These are phyloP conservation scores for Xiphias gladius DNA, from an alignment of 2,113 vertebrate genomes.

Conservation along the genomic window DNA sequence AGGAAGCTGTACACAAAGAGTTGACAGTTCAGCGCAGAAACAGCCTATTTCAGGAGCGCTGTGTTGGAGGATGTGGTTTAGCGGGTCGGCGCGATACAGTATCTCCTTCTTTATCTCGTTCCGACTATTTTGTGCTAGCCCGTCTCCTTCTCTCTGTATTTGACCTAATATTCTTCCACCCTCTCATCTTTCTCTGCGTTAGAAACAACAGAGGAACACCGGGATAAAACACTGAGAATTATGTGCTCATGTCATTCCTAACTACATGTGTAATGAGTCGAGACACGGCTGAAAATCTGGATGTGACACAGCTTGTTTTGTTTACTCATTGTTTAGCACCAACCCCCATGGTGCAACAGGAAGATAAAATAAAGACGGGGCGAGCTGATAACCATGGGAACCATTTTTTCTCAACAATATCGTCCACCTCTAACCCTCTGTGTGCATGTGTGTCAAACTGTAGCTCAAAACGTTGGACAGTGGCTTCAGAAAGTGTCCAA, in stretches of 20 bases:
- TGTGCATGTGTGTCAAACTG: background rate
- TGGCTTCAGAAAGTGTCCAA: background rate
- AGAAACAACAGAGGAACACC: background rate
- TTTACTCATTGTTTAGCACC: conserved; percentile 55
- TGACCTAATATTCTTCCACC: too few species aligned
- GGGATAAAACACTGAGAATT: too few species aligned
- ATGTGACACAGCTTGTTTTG: conserved; percentile 42
- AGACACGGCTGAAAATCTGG: conserved; percentile 18
- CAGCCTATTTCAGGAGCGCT: conserved; percentile 39
- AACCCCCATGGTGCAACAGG: conserved; percentile 40
- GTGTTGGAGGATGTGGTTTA: conserved; percentile 30
- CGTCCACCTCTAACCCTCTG: background rate
- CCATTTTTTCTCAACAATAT: conserved; percentile 3
- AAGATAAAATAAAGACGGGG: conserved; percentile 52
- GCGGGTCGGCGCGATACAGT: background rate
- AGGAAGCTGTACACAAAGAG: conserved; percentile 56
- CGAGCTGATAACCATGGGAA: conserved; percentile 58
- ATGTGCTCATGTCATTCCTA: background rate
- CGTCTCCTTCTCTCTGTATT: background rate
- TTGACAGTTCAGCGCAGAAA: conserved; percentile 22
- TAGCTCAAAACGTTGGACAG: background rate
- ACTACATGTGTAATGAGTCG: background rate
- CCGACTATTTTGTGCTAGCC: background rate
- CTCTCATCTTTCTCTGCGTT: background rate
- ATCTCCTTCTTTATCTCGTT: background rate